Base-by-base conservation (phyloP, 2,797 vertebrate species). In the Pseudomugil tenellus region DNA sequence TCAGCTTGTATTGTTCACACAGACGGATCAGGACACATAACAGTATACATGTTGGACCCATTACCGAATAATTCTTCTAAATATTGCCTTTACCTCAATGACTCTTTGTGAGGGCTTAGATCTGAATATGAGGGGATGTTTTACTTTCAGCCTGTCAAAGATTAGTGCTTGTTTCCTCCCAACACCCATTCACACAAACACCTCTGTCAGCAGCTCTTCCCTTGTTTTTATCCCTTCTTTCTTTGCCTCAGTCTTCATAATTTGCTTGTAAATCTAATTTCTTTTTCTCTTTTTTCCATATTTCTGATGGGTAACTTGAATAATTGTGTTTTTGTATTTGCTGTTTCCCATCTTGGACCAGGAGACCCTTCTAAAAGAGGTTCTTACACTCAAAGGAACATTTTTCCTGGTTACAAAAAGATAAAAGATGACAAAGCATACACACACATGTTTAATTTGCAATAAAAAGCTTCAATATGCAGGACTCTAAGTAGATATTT, bases 91-190 rank as follows among this genome's bases (percentile, higher is more conserved):
- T n/a, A 43, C 41, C n/a, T 43, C 17, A 19, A 2, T 19, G 41
- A 39, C 37, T 39, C 37, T 16, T 16, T 12, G 9, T 37, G 3
- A 7, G 39, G 19, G 39, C 12, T 41, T 41, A 17, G 16, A 48
- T 48, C 19, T 48, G 21, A 48, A 48, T 21, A 11, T 21, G 4
- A 11, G 9, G n/a, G 67, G 52, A 72, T 84, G 68, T 62, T 84
- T 81, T 85, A 77, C 73, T 56, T 70, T 80, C 55, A 63, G 55
- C 37, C 73, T 72, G 68, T 75, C 70, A 63, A 57, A 58, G 75
- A 79, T 58, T 76, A 80, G 76, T 70, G 80, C 64, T 60, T 57
- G 63, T 59, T 60, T 68, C 58, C 78, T 72, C 59, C 3, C 23
- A 60, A 32, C 57, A 23, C 62, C 68, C 57, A 3, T 81, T 76